Evolutionary conservation across 2,888 invertebrate genomes (phyloP).

Genomic region (Drosophila fungiperda): DNA sequence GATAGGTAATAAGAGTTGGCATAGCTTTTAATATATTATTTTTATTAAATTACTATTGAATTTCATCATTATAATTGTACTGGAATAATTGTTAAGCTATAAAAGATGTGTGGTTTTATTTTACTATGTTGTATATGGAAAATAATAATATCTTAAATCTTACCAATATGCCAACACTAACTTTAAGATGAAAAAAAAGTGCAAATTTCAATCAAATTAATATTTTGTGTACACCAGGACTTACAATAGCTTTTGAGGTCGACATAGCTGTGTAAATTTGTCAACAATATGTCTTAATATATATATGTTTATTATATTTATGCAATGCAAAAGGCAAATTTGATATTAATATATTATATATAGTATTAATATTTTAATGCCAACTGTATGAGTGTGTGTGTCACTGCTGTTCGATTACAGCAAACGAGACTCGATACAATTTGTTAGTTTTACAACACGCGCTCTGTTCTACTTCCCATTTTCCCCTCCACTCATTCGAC

Average conservation of each 20-base stretch:
- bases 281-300: background rate
- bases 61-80: background rate
- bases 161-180: background rate
- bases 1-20: background rate
- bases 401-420: slow-evolving; percentile 7
- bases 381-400: background rate
- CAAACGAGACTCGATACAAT: slow-evolving; percentile 35
- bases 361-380: background rate
- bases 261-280: background rate
- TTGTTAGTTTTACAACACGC: slow-evolving; percentile 38
- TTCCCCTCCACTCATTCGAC: too few relatives aligned
- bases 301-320: background rate
- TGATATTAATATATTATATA: background rate
- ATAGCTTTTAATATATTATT: too few relatives aligned
- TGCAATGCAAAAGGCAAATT: background rate
- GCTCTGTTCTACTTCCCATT: background rate
- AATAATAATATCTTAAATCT: background rate
- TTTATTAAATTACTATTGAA: background rate
- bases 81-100: background rate
- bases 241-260: background rate
- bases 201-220: background rate
- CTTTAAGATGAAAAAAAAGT: background rate
- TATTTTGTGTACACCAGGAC: background rate
- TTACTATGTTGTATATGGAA: background rate
- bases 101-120: background rate